Evolutionary conservation across 2,888 invertebrate genomes (phyloP).

Genomic region (Aspidiotus rigidus): DNA sequence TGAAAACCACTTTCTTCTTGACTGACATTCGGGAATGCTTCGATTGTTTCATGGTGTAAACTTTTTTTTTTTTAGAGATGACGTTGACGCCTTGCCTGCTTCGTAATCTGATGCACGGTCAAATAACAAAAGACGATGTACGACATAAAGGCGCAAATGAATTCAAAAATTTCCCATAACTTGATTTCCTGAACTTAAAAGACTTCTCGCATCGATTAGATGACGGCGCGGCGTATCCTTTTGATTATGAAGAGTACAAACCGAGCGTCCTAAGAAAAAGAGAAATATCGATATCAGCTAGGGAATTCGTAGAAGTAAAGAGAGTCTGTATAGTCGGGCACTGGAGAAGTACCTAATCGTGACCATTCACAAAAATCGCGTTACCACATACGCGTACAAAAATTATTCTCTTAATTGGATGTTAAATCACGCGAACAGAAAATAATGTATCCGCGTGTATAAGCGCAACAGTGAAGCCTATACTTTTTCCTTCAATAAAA

Average conservation of each 20-base stretch:
- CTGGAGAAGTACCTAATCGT: not conserved
- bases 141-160: not conserved
- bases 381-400: not conserved
- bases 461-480: not conserved
- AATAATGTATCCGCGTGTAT: not conserved
- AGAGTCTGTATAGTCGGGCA: not conserved
- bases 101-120: not conserved
- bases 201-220: not conserved
- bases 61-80: too few relatives aligned
- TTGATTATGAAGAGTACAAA: not conserved
- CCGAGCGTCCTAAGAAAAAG: not conserved
- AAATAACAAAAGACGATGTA: not conserved
- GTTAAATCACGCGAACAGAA: not conserved
- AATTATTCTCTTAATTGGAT: constrained; percentile 4
- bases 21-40: too few relatives aligned
- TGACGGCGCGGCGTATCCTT: not conserved
- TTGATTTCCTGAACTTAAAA: not conserved
- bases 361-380: not conserved
- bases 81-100: not conserved
- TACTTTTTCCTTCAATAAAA: too few relatives aligned
- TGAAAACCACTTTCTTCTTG: too few relatives aligned
- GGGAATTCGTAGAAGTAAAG: not conserved
- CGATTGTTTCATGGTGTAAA: too few relatives aligned
- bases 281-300: not conserved
- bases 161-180: not conserved